Evolutionary conservation across 2,797 vertebrate genomes (phyloP), one percentile per base, ranked within the genome.

Genomic region (Naso thynnoides): DNA sequence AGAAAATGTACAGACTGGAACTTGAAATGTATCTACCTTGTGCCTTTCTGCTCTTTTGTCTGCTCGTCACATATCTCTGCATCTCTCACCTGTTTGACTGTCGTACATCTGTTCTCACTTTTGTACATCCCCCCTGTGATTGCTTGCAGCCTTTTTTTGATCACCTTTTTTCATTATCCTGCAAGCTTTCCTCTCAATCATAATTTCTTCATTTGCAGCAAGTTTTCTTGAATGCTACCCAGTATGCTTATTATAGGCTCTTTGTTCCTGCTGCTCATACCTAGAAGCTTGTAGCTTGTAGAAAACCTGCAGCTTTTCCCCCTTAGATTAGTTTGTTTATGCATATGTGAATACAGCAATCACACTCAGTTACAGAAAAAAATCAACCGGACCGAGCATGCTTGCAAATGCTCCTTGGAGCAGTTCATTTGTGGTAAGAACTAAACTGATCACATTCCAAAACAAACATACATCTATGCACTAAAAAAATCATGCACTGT

Each of bases 61-160:
- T 57, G 47, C 47, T 24, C 9, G 1, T 33, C 31, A 33, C 31
- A 6, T 9, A 33, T 33, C 23, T 7, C 29, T 9, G 42, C 27
- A 58, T 42, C 59, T 75, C 50, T 68, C 18, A 29, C 38, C 52
- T 55, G 6, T 55, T 38, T 63, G 24, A 56, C 21, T 49, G 27
- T 26, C 26, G 18, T 33, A 45, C 24, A 66, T 62, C 44, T 42
- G 31, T 27, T 61, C 56, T 66, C 27, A 33, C n/a, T 63, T 49
- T 52, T 61, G 23, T 47, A 33, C 3, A 33, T 15, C 41, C 54
- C 53, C 41, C 8, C 31, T 54, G 24, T 64, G 54, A 39, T 55
- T 54, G 14, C 21, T 64, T 45, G 3, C 8, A 4, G 3, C 6
- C 5, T 36, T 44, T 13, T 24, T 45, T 27, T 13, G 8, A 15